Base-by-base conservation (phyloP, 2,113 vertebrate genomes). In the Bos indicus region DNA sequence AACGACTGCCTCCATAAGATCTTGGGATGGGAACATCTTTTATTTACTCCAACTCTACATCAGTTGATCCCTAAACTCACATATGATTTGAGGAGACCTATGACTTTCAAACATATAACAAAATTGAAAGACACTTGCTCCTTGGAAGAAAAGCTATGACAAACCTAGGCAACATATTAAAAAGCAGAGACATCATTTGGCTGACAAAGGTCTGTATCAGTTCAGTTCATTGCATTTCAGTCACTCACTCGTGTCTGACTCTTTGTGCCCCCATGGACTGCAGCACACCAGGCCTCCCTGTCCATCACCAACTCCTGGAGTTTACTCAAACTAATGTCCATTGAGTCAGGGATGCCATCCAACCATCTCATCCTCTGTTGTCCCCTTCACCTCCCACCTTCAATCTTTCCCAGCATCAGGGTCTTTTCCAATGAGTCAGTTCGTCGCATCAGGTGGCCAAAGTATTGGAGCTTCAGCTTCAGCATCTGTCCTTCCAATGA, bases 381-480 rank as follows among this genome's bases (percentile, higher is more conserved):
- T 23, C 64, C 19, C 64, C n/a, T 36, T 71, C 2, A 3, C 19
- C 9, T 36, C n/a, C n/a, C 0, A 0, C 9, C n/a, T 36, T 36
- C 64, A 36, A 36, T 21, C 19, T 36, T 71, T 71, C 17, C 64
- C n/a, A 71, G n/a, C 4, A 71, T 11, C 64, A 71, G 64, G 9
- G n/a, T 36, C 64, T 71, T 71, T 71, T 67, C 33, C 33, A 67
- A 0, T 36, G n/a, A 36, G 64, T 36, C n/a, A 71, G 33, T 71
- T 36, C 2, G 0, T 36, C 0, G 0, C 17, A 36, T 21, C 33
- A 71, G 17, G n/a, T 36, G 4, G 64, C 17, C 64, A 71, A 71
- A 71, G 9, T 71, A 71, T 11, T 71, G n/a, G 64, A 36, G 17
- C 21, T 71, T 71, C 64, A 67, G 64, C 64, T n/a, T 67, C 16